Base-by-base conservation (phyloP, 2,113 vertebrate genomes). In the Bubalus kerabau region DNA sequence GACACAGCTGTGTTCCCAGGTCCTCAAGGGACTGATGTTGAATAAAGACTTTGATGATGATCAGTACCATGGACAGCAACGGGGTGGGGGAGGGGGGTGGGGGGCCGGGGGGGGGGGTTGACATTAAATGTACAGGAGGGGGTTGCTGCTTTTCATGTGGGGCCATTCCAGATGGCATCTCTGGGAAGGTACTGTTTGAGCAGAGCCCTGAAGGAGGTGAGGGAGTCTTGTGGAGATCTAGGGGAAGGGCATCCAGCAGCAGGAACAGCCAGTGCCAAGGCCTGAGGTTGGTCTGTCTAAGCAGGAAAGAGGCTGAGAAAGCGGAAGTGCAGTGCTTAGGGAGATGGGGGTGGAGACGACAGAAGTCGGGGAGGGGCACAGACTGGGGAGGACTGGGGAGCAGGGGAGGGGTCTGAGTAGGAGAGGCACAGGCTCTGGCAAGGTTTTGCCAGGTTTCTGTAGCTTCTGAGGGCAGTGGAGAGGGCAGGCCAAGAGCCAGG, bases 31-130 rank as follows among this genome's bases (percentile, higher is more conserved):
- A 28, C 11, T 14, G 71, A 7, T 1, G 26, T 30, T 43, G 46
- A 13, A 15, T 43, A 28, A 21, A n/a, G 54, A 16, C 86, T 87
- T 15, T 15, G 40, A 7, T 28, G 87, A 14, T 3, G 24, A 62
- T 59, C 30, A 80, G 43, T 7, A 10, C 14, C 15, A 32, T 3
- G 13, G 46, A n/a, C 12, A 17, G 30, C 40, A 56, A 43, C 23
- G 0, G 9, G n/a, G 19, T 2, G 28, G 59, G 6, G 36, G 36
- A 36, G 59, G 6, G 26, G 0, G 2, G 10, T 0, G 8, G 5
- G 0, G 9, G n/a, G n/a, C n/a, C n/a, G n/a, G n/a, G 28, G 59
- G 6, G 26, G 0, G 2, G 10, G 0, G 8, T 12, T 46, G 62
- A 64, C n/a, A 12, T 23, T 36, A 71, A 40, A 12, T 6, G 59